A percentile compares a stretch with the other conserved stretches of the same genome.
Conservation (phyloP, 2,888 invertebrate species). For the Chrysopilus asiliformis region DNA sequence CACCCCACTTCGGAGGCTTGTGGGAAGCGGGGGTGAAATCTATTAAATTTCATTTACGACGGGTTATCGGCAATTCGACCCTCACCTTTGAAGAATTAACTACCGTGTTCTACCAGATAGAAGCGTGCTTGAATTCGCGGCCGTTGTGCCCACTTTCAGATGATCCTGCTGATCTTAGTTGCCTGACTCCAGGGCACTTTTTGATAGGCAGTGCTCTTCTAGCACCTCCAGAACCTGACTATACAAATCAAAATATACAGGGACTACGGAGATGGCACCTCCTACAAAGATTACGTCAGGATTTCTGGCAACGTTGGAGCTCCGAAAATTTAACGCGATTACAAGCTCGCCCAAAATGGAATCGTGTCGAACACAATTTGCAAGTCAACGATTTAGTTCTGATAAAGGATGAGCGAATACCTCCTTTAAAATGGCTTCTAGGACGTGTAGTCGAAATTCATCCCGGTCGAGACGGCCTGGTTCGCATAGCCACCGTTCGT, state of each 20-base stretch:
- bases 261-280: constrained; percentile 4
- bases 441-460: too few relatives aligned
- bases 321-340: constrained; percentile 3
- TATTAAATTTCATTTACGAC: constrained; percentile 19
- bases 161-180: constrained; percentile 11
- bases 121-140: too few relatives aligned
- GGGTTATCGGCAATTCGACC: constrained; percentile 16
- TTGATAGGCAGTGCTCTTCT: constrained; percentile 9
- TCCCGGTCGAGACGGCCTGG: too few relatives aligned
- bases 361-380: too few relatives aligned
- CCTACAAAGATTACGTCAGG: constrained; percentile 4
- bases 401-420: too few relatives aligned
- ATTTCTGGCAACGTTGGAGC: constrained; percentile 9
- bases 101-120: constrained; percentile 19
- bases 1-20: too few relatives aligned
- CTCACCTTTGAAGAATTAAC: constrained; percentile 20
- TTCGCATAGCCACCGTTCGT: too few relatives aligned
- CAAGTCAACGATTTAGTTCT: too few relatives aligned
- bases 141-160: constrained; percentile 14
- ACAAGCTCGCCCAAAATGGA: too few relatives aligned
- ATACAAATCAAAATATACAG: constrained; percentile 7
- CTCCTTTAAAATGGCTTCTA: too few relatives aligned
- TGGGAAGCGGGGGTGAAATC: too few relatives aligned
- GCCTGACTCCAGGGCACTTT: constrained; percentile 13
- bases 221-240: constrained; percentile 11